Conservation (phyloP, 2,113 vertebrate species). For the Xerus inauris region DNA sequence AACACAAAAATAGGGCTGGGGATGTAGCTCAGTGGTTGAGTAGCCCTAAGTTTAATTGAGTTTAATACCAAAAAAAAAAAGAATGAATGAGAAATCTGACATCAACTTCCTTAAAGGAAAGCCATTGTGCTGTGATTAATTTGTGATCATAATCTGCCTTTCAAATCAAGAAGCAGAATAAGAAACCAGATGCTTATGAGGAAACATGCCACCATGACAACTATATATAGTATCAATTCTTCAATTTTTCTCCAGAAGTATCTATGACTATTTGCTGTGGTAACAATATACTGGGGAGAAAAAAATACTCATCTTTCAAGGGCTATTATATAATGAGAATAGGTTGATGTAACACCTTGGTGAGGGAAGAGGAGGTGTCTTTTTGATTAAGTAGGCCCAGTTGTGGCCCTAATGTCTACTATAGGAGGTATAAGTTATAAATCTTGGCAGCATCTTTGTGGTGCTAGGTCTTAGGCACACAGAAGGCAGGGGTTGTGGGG, state of each 20-base stretch:
- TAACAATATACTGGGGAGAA: background rate
- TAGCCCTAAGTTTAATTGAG: no score
- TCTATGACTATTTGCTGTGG: background rate
- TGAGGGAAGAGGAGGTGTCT: background rate
- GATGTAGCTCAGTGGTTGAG: no score
- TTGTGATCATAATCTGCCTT: background rate
- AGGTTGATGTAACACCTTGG: background rate
- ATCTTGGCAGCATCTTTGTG: background rate
- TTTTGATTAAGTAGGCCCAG: background rate
- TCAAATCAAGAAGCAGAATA: background rate
- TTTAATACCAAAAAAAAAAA: no score
- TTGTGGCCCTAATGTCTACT: background rate
- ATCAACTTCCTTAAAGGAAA: background rate
- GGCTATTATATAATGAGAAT: background rate
- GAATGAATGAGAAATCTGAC: background rate
- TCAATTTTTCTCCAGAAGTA: background rate
- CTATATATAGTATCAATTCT: background rate
- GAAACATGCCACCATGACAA: background rate
- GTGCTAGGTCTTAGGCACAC: background rate
- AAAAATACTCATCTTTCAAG: background rate
- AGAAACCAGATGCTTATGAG: background rate
- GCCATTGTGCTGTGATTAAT: background rate
- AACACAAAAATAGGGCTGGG: no score
- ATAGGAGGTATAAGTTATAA: background rate
- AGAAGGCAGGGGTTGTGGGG: background rate